Percentiles rank a stretch among this genome's conserved stretches.
These are phyloP conservation scores for Himalopsyche kuldschensis DNA, from an alignment of 2,888 invertebrate genomes.

Conservation along the genomic window DNA sequence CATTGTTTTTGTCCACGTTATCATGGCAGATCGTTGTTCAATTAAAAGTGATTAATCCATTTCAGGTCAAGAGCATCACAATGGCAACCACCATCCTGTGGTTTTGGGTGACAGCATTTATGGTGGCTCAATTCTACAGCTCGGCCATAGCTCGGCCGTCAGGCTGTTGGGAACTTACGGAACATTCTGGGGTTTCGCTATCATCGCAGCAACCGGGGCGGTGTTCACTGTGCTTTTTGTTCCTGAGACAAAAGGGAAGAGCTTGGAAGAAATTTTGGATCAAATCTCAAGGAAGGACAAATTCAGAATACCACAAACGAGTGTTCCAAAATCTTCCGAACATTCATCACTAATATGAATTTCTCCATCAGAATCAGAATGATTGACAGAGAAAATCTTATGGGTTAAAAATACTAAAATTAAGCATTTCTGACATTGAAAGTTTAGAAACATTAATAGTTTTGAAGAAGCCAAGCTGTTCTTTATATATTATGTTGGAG, in stretches of 20 bases:
- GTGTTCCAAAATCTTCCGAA: too few relatives aligned
- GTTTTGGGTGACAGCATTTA: slow-evolving; percentile 48
- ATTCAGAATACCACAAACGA: too few relatives aligned
- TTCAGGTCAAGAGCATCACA: slow-evolving; percentile 49
- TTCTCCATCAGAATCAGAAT: too few relatives aligned
- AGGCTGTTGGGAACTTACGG: slow-evolving; percentile 46
- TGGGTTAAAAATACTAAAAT: too few relatives aligned
- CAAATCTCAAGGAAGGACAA: neutral
- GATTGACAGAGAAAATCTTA: too few relatives aligned
- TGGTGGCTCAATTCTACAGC: slow-evolving; percentile 33
- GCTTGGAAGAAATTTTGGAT: slow-evolving; percentile 46
- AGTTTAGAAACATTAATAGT: too few relatives aligned
- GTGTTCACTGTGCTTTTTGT: slow-evolving; percentile 46
- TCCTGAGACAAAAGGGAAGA: slow-evolving; percentile 53
- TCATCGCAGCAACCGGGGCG: slow-evolving; percentile 45
- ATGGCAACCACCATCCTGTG: slow-evolving; percentile 49
- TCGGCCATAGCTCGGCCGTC: neutral
- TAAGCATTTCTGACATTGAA: too few relatives aligned
- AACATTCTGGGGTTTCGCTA: slow-evolving; percentile 48
- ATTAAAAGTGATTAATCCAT: slow-evolving; percentile 21
- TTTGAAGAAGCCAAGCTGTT: too few relatives aligned
- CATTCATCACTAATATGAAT: too few relatives aligned
- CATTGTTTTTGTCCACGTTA: too few relatives aligned
- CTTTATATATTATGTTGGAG: too few relatives aligned
- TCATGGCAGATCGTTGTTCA: too few relatives aligned